Percentiles rank a stretch among this genome's conserved stretches.
These are phyloP conservation scores for Pelobates fuscus DNA, from an alignment of 2,113 vertebrate genomes.

Conservation along the genomic window DNA sequence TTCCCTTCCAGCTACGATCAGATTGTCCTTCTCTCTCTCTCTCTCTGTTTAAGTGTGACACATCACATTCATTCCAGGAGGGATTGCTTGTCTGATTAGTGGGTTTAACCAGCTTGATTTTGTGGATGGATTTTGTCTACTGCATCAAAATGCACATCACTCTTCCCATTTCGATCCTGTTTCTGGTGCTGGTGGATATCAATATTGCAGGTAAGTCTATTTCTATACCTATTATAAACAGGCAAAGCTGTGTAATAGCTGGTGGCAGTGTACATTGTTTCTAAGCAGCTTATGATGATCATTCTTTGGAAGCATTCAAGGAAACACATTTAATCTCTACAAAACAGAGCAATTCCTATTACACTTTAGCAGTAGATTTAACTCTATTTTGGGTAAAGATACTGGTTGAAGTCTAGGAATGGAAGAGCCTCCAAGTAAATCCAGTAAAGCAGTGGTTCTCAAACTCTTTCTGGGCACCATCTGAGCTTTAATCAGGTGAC, in stretches of 20 bases:
- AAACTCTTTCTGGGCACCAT: no score
- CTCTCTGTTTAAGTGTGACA: neutral
- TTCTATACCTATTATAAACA: neutral
- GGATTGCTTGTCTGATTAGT: neutral
- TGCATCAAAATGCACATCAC: constrained; percentile 7
- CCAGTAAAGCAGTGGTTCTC: no score
- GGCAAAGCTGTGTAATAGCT: neutral
- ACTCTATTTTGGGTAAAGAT: no score
- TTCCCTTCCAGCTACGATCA: constrained; percentile 1
- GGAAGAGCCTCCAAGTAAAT: no score
- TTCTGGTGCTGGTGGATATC: constrained; percentile 3
- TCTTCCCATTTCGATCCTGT: neutral
- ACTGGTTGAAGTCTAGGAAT: no score
- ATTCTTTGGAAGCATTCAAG: neutral
- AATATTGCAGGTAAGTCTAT: constrained; percentile 20
- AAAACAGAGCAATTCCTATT: no score
- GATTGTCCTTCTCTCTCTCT: neutral
- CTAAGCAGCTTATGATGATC: neutral
- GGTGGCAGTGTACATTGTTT: neutral
- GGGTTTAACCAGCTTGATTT: neutral
- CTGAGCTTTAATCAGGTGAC: no score
- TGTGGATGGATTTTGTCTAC: neutral
- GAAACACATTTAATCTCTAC: no score
- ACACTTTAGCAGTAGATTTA: no score
- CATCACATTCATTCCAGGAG: neutral